Evolutionary conservation across 1,140 invertebrate species (phyloP), one percentile per base, ranked within the genome.

Genomic region (Batillaria attramentaria): DNA sequence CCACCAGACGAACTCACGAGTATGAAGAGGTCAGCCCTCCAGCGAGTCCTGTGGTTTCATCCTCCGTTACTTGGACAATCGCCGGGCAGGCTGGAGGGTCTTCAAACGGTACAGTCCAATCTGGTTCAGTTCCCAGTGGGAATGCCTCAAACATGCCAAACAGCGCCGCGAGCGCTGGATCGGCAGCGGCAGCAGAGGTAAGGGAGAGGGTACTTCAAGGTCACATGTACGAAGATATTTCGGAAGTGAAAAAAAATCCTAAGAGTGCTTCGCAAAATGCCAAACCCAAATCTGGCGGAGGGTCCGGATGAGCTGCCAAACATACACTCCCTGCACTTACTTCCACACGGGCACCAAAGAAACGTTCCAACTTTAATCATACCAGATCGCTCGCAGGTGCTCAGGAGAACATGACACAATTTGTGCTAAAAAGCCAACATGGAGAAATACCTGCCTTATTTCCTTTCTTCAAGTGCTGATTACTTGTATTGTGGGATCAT

Each of bases 201-300:
- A 78, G 79, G 54, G 81, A 84, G 33, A 72, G 85, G 18, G 82
- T 84, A 33, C 37, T 85, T 54, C 69, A 82, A 24, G 60, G 72
- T 46, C 86, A 87, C 70, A 85, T 81, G 80, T 87, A 87, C 42
- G 86, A 87, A 57, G 86, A 86, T 46, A 79, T 87, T 24, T 65
- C 78, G 4, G 85, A 85, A 50, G 85, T 82, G 33, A 73, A 78
- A 41, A 57, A 46, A 33, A 65, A n/a, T n/a, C n/a, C n/a, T n/a
- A n/a, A 66, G 70, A 80, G 68, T 13, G 57, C 57, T 28, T 60
- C 57, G 57, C 57, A 60, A 28, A 66, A n/a, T n/a, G n/a, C n/a
- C n/a, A n/a, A n/a, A n/a, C n/a, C n/a, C n/a, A n/a, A n/a, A n/a
- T n/a, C n/a, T n/a, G n/a, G n/a, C n/a, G n/a, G n/a, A n/a, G n/a